A percentile compares a stretch with the other conserved stretches of the same genome.
phyloP scores from a whole-genome alignment of 2,113 vertebrate species.

The Microcebus murinus region DNA sequence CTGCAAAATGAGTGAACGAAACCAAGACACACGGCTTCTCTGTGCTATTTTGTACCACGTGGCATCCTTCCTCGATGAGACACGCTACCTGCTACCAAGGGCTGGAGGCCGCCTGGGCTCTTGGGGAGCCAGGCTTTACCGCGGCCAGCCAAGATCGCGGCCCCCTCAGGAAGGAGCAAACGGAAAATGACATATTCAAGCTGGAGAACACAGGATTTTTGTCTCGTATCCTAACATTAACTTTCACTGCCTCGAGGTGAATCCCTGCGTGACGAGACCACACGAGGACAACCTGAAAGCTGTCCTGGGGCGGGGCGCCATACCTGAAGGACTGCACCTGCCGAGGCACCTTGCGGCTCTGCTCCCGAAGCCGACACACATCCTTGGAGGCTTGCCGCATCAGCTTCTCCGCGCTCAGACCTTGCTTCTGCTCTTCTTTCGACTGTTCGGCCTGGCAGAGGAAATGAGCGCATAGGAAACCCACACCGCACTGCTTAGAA shows the following conservation, averaged over 20 bases:
- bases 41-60: neutral
- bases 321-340: slow-evolving; percentile 93
- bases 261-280: rapidly evolving
- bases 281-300: rapidly evolving
- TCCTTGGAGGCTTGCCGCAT: slow-evolving; percentile 91
- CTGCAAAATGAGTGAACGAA: neutral
- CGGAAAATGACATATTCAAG: rapidly evolving
- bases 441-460: slow-evolving; percentile 88
- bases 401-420: slow-evolving; percentile 87
- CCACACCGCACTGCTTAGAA: neutral
- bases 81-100: neutral
- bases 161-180: neutral
- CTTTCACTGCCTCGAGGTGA: too few species aligned
- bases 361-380: slow-evolving; percentile 89
- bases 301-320: neutral
- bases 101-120: neutral
- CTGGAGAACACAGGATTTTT: neutral
- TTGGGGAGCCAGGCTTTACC: neutral
- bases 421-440: slow-evolving; percentile 88
- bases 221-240: rapidly evolving
- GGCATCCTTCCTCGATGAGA: neutral
- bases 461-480: neutral
- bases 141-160: neutral
- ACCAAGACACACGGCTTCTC: neutral
- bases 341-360: slow-evolving; percentile 89